phyloP scores from a whole-genome alignment of 2,113 vertebrate species.

The Australoheros scitulus region DNA sequence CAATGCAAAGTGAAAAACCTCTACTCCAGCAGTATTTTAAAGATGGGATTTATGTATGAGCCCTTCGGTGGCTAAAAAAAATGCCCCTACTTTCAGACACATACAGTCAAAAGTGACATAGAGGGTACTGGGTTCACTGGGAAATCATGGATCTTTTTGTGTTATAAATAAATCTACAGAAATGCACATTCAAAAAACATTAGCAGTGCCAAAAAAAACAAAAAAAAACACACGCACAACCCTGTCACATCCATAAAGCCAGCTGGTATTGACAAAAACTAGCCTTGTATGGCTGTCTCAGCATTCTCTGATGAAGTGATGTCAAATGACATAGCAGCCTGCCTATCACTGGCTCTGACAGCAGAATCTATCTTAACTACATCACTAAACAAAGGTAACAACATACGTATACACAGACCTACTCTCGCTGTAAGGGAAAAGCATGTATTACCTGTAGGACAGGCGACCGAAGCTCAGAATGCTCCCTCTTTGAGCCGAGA shows the following conservation, averaged over 20 bases:
- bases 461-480: conserved; percentile 29
- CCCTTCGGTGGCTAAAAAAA: too few relatives aligned
- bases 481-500: conserved; percentile 47
- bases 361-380: not conserved
- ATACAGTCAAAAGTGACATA: not conserved
- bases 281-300: conserved; percentile 33
- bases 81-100: too few relatives aligned
- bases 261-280: conserved; percentile 24
- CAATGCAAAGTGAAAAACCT: not conserved
- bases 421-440: conserved; percentile 22
- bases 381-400: not conserved
- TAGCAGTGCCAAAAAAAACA: not conserved
- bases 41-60: too few relatives aligned
- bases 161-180: not conserved
- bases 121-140: too few relatives aligned
- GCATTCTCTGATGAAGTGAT: conserved; percentile 40
- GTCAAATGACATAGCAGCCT: conserved; percentile 36
- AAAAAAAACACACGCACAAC: conserved; percentile 6
- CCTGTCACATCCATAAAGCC: conserved; percentile 32
- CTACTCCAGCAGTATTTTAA: too few relatives aligned
- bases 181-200: conserved; percentile 27
- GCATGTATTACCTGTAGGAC: conserved; percentile 52
- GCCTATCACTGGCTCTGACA: conserved; percentile 20
- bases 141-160: not conserved
- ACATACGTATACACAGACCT: not conserved